Evolutionary conservation across 2,113 vertebrate species (phyloP).

Genomic region (Chloebia gouldiae): DNA sequence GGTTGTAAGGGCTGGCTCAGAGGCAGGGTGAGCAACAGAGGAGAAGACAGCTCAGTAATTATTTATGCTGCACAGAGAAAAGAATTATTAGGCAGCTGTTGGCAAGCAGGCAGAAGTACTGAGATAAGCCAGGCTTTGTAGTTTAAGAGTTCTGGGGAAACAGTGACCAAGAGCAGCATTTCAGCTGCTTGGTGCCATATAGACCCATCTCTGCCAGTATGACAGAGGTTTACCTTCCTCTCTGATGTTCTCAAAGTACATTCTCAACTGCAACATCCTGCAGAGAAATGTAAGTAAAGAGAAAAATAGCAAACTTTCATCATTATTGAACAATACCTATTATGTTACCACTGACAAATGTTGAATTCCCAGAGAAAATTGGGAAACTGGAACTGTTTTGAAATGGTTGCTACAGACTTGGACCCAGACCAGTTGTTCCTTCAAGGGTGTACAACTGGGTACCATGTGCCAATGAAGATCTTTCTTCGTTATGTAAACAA

Average conservation of each 20-base stretch:
- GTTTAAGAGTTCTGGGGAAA: background rate
- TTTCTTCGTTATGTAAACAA: background rate
- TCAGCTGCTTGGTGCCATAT: accelerated
- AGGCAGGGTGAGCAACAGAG: background rate
- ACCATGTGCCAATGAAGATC: background rate
- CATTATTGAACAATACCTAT: background rate
- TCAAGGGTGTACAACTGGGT: background rate
- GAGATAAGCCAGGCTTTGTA: accelerated
- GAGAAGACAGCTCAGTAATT: background rate
- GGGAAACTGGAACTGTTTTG: background rate
- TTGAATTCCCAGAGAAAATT: background rate
- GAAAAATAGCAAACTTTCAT: background rate
- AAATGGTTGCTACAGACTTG: background rate
- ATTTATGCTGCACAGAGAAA: background rate
- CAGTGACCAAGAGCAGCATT: background rate
- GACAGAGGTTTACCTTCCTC: background rate
- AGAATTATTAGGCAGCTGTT: background rate
- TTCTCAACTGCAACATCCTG: background rate
- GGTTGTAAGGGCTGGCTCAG: background rate
- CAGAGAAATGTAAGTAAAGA: background rate
- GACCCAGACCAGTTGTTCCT: background rate
- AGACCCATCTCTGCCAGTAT: accelerated
- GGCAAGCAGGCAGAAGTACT: background rate
- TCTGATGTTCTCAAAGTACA: accelerated
- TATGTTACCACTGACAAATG: background rate